These are phyloP conservation scores for Xenops minutus DNA, from an alignment of 2,797 vertebrate genomes.

Conservation along the genomic window DNA sequence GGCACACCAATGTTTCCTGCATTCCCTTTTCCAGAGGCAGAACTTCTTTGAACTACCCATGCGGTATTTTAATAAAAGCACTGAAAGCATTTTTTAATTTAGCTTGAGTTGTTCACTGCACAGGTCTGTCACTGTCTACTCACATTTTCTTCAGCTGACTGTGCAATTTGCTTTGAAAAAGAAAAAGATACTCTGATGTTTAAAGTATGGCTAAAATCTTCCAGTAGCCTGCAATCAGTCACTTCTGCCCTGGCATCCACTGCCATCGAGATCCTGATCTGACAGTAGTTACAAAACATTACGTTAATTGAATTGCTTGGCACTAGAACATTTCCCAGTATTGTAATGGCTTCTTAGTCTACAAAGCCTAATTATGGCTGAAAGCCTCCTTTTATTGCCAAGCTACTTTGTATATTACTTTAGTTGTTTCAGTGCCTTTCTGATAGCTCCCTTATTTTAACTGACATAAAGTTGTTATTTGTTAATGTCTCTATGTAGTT, in stretches of 20 bases:
- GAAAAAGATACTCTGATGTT: neutral
- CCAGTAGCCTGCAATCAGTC: neutral
- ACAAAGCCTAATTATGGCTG: neutral
- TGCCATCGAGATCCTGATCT: neutral
- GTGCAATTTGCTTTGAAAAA: slow-evolving; percentile 9
- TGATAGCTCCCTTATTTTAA: neutral
- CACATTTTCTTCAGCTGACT: neutral
- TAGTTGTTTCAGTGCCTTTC: neutral
- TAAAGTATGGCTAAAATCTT: neutral
- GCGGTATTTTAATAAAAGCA: neutral
- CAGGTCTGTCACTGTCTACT: neutral
- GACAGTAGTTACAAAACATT: slow-evolving; percentile 34
- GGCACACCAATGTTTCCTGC: neutral
- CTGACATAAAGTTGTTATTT: neutral
- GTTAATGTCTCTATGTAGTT: neutral
- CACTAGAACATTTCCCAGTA: slow-evolving; percentile 5
- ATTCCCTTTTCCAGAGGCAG: neutral
- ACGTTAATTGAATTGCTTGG: neutral
- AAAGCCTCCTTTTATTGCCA: neutral
- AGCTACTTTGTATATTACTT: neutral
- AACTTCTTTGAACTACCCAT: neutral
- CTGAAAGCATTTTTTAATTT: neutral
- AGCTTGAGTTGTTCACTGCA: neutral
- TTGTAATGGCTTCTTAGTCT: slow-evolving; percentile 8
- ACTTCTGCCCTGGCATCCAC: neutral